Percentiles rank a stretch among this genome's conserved stretches.
These are phyloP conservation scores for Cephonodes hylas DNA, from an alignment of 2,888 invertebrate genomes.

Conservation along the genomic window DNA sequence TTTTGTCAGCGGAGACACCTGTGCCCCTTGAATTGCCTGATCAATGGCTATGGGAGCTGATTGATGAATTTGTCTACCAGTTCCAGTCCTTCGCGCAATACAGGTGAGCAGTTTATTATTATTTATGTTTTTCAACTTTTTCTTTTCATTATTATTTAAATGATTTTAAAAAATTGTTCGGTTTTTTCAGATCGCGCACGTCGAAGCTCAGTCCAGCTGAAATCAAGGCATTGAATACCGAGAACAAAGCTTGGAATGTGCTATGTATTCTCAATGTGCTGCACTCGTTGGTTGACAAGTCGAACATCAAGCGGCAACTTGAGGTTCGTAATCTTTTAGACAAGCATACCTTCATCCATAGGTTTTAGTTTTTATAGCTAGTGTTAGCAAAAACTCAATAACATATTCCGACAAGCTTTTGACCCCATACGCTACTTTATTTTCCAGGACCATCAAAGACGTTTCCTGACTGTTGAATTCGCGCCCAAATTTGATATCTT, in stretches of 20 bases:
- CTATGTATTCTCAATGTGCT: conserved; percentile 98
- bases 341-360: too few species aligned
- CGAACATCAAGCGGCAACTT: conserved; percentile 98
- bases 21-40: conserved; percentile 96
- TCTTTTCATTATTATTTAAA: too few species aligned
- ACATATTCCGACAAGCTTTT: too few species aligned
- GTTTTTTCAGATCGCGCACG: conserved; percentile 76
- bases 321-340: conserved; percentile 82
- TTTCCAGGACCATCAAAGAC: too few species aligned
- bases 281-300: conserved; percentile 98
- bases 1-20: conserved; percentile 93
- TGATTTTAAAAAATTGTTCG: neutral
- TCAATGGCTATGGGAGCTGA: conserved; percentile 99
- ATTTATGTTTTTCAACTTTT: neutral
- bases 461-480: too few species aligned
- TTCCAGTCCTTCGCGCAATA: conserved; percentile 95
- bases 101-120: conserved; percentile 65
- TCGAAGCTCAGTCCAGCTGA: conserved; percentile 91
- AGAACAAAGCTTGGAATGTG: conserved; percentile 98
- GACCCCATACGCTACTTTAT: too few species aligned
- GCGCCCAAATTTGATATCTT: too few species aligned
- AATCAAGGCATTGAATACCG: conserved; percentile 87
- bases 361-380: too few species aligned
- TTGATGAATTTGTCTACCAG: conserved; percentile 99
- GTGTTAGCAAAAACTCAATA: too few species aligned